Percentiles rank a stretch among this genome's conserved stretches.
phyloP scores from a whole-genome alignment of 2,797 vertebrate genomes.

The Sorex maritimensis region DNA sequence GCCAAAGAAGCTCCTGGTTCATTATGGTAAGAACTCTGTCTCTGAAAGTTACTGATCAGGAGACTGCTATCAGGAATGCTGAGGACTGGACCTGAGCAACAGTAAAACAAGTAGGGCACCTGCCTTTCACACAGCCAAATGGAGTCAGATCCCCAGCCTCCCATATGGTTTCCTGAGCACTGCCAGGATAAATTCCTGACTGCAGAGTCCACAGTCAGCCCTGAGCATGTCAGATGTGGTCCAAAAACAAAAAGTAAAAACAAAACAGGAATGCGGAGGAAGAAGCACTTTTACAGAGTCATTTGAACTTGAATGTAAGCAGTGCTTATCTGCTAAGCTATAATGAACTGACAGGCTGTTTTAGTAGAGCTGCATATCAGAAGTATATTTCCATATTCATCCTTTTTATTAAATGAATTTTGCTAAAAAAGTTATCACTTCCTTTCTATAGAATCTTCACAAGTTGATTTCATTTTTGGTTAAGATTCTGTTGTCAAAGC shows the following conservation, averaged over 20 bases:
- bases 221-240: too few species aligned
- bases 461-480: constrained; percentile 18
- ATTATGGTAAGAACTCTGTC: neutral
- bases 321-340: constrained; percentile 9
- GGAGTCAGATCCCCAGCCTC: too few species aligned
- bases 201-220: too few species aligned
- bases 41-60: constrained; percentile 1
- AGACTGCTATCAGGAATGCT: neutral
- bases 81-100: too few species aligned
- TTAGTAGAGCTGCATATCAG: constrained; percentile 41
- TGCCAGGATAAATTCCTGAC: too few species aligned
- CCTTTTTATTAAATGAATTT: constrained; percentile 78
- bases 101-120: too few species aligned
- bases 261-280: neutral
- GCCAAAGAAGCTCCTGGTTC: too few species aligned
- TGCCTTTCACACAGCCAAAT: too few species aligned
- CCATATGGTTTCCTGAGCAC: too few species aligned
- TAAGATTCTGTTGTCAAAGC: constrained; percentile 43
- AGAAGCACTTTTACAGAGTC: constrained; percentile 21
- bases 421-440: constrained; percentile 20
- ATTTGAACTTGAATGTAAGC: constrained; percentile 10
- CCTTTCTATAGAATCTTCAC: constrained; percentile 62
- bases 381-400: constrained; percentile 64
- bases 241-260: too few species aligned
- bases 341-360: constrained; percentile 25